Evolutionary conservation across 2,888 invertebrate genomes (phyloP), one percentile per base, ranked within the genome.

Genomic region (Epistrophe grossulariae): DNA sequence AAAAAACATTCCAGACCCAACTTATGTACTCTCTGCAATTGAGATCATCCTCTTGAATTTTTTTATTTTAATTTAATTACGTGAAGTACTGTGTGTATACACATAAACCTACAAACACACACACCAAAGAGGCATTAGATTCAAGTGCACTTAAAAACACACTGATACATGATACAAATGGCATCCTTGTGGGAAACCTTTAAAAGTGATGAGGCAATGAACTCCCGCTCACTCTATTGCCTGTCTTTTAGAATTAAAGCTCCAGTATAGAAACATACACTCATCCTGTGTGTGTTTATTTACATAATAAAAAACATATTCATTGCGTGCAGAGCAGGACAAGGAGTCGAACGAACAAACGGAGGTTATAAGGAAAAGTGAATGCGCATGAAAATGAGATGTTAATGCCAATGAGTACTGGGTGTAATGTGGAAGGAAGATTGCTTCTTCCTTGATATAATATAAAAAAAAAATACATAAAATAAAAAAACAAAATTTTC

Each of bases 311-410:
- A 66, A 66, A 50, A 35, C 50, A 68, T 50, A 68, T 68, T 45
- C 50, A 35, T 50, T 68, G 50, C 68, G 68, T 68, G 68, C 68
- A 50, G 45, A 15, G 28, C 9, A 43, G 62, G 43, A 66, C 35
- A 50, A 68, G 48, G 31, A 66, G n/a, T 50, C 13, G 8, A 50
- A 59, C 19, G 17, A 59, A 35, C 43, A 60, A 24, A 19, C 8
- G 13, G 10, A 55, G 55, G 70, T 68, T 50, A 24, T 24, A 70
- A 59, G 35, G 60, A 52, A 50, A 38, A 78, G 28, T 24, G 40
- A 78, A 52, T 78, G 70, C 28, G 60, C 60, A 70, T 78, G 38
- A 78, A 78, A 79, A 71, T 71, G 71, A 79, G 52, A 78, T 78
- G 60, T 78, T 48, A 78, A 78, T 70, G 70, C 70, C 78, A 60